phyloP scores from a whole-genome alignment of 2,113 vertebrate species.

The Dasyprocta punctata region DNA sequence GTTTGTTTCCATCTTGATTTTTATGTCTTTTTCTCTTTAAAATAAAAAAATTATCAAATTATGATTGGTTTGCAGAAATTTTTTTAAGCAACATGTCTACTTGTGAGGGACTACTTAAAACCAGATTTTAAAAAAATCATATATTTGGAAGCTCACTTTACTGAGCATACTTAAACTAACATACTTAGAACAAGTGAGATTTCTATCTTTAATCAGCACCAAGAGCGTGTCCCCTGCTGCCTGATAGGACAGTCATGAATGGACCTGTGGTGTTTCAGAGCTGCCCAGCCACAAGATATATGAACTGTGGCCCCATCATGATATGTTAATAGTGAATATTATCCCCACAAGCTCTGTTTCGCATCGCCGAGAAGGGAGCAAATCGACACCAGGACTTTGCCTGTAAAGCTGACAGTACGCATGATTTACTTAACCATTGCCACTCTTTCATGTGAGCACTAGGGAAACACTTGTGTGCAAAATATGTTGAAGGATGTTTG shows the following conservation, averaged over 20 bases:
- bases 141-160: conserved; percentile 22
- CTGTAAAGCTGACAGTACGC: neutral
- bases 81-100: neutral
- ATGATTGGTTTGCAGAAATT: neutral
- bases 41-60: neutral
- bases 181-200: neutral
- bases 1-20: no score
- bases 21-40: no score
- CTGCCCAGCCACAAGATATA: neutral
- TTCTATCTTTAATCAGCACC: neutral
- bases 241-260: neutral
- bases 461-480: neutral
- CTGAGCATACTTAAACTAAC: neutral
- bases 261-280: neutral
- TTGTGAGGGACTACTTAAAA: neutral
- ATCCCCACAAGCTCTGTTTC: neutral
- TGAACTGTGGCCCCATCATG: neutral
- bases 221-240: neutral
- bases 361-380: neutral
- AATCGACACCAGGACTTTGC: neutral
- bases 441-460: neutral
- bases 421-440: neutral
- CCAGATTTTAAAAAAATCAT: neutral
- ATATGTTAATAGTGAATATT: neutral
- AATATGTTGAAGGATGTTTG: neutral